A percentile compares a stretch with the other conserved stretches of the same genome.
Conservation (phyloP, 2,888 invertebrate genomes). For the Temnothorax ravouxi region DNA sequence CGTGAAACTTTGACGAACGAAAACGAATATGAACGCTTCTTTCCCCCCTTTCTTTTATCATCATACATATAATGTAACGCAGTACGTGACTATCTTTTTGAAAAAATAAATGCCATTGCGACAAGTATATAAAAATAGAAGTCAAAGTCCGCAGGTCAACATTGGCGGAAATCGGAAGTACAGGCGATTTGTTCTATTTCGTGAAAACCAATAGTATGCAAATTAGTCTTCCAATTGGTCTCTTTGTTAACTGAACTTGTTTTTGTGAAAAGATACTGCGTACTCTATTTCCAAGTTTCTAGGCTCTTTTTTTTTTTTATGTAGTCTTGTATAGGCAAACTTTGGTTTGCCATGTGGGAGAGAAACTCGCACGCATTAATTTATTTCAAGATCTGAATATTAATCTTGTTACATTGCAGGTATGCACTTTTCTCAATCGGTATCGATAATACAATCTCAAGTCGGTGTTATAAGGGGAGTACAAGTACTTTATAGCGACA, state of each 20-base stretch:
- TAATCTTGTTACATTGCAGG: slow-evolving; percentile 89
- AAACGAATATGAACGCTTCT: not conserved
- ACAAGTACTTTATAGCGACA: slow-evolving; percentile 98
- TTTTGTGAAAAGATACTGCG: not conserved
- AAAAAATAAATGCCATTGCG: not conserved
- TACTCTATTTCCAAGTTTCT: not conserved
- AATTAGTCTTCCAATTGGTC: not conserved
- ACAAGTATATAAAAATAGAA: slow-evolving; percentile 8
- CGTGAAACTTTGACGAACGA: not conserved
- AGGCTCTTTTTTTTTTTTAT: not conserved
- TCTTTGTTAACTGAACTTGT: not conserved
- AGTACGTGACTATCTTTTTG: not conserved
- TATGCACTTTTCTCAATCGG: slow-evolving; percentile 99
- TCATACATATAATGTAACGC: not conserved
- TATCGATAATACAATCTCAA: slow-evolving; percentile 98
- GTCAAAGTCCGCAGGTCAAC: not conserved
- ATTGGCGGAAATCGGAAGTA: not conserved
- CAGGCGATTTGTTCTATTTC: not conserved
- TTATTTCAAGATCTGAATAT: slow-evolving; percentile 1
- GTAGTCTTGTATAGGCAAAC: not conserved
- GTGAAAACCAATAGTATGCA: not conserved
- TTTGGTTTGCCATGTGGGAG: not conserved
- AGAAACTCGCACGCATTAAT: not conserved
- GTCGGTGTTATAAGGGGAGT: slow-evolving; percentile 98
- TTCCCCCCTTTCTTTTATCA: not conserved